Conservation (phyloP, 37 sponge, comb jelly and placozoan genomes). For the Mnemiopsis leidyi region DNA sequence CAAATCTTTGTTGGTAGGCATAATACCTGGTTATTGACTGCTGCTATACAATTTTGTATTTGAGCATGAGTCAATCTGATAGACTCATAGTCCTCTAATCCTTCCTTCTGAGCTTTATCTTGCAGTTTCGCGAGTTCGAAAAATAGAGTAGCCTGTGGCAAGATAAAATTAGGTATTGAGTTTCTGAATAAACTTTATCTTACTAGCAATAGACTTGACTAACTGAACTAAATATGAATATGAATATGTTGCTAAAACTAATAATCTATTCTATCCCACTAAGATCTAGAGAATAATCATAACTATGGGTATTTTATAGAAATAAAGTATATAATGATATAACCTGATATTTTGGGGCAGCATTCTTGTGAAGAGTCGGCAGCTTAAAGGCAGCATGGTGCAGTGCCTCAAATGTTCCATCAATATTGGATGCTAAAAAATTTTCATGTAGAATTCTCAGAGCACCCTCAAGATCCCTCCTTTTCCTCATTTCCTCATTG, state of each 20-base stretch:
- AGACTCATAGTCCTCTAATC: not conserved
- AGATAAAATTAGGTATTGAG: too few relatives aligned
- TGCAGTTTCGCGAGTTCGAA: conserved; percentile 27
- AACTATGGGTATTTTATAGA: too few relatives aligned
- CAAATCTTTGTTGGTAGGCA: too few relatives aligned
- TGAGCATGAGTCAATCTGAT: conserved; percentile 77
- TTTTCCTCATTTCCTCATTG: conserved; percentile 69
- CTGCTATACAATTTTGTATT: conserved; percentile 77
- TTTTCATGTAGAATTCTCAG: not conserved
- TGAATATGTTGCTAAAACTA: too few relatives aligned
- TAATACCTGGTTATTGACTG: conserved; percentile 78
- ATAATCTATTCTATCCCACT: too few relatives aligned
- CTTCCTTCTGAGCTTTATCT: conserved; percentile 14
- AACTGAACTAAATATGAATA: too few relatives aligned
- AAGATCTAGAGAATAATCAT: too few relatives aligned
- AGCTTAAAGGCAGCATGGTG: conserved; percentile 57
- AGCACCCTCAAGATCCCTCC: conserved; percentile 58
- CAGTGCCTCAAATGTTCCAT: conserved; percentile 44
- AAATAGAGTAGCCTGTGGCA: conserved; percentile 32
- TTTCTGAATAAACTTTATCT: too few relatives aligned
- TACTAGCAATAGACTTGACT: too few relatives aligned
- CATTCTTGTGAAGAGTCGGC: conserved; percentile 24
- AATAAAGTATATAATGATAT: too few relatives aligned
- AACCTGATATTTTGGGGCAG: conserved; percentile 61
- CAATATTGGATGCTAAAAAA: conserved; percentile 2